Evolutionary conservation across 2,797 vertebrate species (phyloP), one percentile per base, ranked within the genome.

Genomic region (Periparus ater): DNA sequence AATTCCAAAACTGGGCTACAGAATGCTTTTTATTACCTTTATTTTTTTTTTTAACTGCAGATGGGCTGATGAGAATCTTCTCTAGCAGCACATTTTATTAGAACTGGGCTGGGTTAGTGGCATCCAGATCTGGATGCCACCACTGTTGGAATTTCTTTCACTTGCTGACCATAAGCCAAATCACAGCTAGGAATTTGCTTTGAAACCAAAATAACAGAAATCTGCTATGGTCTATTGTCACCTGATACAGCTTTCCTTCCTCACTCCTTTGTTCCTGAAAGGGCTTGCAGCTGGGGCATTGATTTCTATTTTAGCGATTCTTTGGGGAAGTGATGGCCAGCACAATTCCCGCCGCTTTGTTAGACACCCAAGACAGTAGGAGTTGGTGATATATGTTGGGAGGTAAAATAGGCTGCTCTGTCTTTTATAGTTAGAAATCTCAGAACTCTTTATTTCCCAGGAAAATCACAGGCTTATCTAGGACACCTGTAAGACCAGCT

Each of bases 171-270:
- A 89, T 81, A 86, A 95, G 90, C 90, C 94, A 93, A 95, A 95
- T 91, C 80, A 86, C 74, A 91, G 92, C 77, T 89, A 84, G 94
- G 81, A 91, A 88, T 94, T 96, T 51, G 57, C 95, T 94, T 95
- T 94, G 95, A 93, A 94, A 94, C 62, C 36, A 55, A 89, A 92
- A 92, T 85, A 93, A 93, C 42, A 91, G 85, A 85, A 92, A 88
- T 82, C 72, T 73, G 44, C 88, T 83, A 44, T 11, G 30, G 62
- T 95, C 82, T 87, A 58, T 92, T 91, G 74, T 96, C 85, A 91
- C 61, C 87, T 95, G 78, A 73, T 84, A 85, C 5, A 86, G 79
- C 85, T 86, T 51, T 78, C 29, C 78, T 93, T 89, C 55, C 58
- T 72, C 36, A 40, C 27, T 1, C 21, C 83, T 93, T 93, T 95